Base-by-base conservation (phyloP, 53 echinoderm and acorn worm species). In the Henricia sp. region DNA sequence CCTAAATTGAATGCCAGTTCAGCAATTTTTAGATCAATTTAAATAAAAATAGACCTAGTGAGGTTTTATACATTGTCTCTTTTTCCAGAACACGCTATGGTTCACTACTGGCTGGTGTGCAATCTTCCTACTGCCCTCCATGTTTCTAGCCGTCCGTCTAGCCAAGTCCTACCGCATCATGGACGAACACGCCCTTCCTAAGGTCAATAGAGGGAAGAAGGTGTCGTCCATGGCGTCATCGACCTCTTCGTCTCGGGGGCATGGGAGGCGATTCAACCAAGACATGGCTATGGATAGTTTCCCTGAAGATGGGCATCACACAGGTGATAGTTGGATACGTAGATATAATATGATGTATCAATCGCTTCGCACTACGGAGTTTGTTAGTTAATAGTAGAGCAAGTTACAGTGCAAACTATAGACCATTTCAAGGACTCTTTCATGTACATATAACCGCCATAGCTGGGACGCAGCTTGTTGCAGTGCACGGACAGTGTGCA, bases 151-250 rank as follows among this genome's bases (percentile, higher is more conserved):
- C n/a, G 94, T 97, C 57, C 94, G 94, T 72, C 84, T 97, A 30
- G 97, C 97, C 85, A 97, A 97, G 72, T 92, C 92, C 80, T 97
- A 97, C 52, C 92, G 97, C 59, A 97, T 97, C 83, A 97, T 97
- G 97, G 87, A 91, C 5, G 83, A 90, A 52, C 88, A 85, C 26
- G 86, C 84, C 9, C 88, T 70, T 19, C 85, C 89, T 13, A 89
- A 87, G 58, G 56, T 54, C 50, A 94, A 91, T 86, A 91, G 82
- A 60, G 92, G 92, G 69, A 74, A 90, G 48, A 63, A 85, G 32
- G 64, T 67, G 24, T 37, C 71, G 4, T 33, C 57, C 6, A n/a
- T n/a, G n/a, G n/a, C n/a, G n/a, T n/a, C n/a, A n/a, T n/a, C n/a
- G n/a, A n/a, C n/a, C n/a, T n/a, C n/a, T n/a, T n/a, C n/a, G n/a